Evolutionary conservation across 2,888 invertebrate genomes (phyloP).

Genomic region (Conchocele bisecta): DNA sequence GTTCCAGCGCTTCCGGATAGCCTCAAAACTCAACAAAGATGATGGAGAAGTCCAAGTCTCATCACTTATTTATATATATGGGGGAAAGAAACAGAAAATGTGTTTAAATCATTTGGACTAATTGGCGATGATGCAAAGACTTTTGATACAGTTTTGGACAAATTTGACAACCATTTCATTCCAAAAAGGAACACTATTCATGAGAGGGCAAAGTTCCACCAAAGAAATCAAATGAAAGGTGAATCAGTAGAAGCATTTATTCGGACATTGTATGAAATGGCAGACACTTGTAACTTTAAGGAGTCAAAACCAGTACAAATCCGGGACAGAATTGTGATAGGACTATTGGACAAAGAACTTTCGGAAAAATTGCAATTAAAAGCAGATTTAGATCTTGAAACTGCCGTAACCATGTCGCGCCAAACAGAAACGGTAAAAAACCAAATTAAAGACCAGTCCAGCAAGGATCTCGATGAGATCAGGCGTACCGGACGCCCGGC

Average conservation of each 20-base stretch:
- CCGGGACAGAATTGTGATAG: conserved; percentile 28
- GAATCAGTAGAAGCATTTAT: conserved; percentile 35
- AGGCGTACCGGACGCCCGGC: too few relatives aligned
- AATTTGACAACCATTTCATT: conserved; percentile 34
- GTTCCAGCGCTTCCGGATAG: conserved; percentile 34
- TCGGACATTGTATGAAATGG: conserved; percentile 17
- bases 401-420: conserved; percentile 7
- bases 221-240: conserved; percentile 16
- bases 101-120: conserved; percentile 36
- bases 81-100: conserved; percentile 39
- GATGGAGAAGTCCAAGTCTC: conserved; percentile 33
- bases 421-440: conserved; percentile 21
- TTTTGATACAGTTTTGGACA: conserved; percentile 10
- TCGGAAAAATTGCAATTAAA: conserved; percentile 29
- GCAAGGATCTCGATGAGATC: background rate
- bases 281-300: conserved; percentile 32
- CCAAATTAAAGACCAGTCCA: conserved; percentile 6
- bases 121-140: conserved; percentile 6
- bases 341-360: conserved; percentile 25
- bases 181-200: conserved; percentile 39
- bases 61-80: conserved; percentile 42
- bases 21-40: conserved; percentile 44
- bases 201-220: conserved; percentile 38
- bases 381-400: conserved; percentile 17
- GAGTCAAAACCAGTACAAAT: conserved; percentile 22